Percentiles rank a stretch among this genome's conserved stretches.
phyloP scores from a whole-genome alignment of 2,797 vertebrate genomes.

The Lithobates pipiens region DNA sequence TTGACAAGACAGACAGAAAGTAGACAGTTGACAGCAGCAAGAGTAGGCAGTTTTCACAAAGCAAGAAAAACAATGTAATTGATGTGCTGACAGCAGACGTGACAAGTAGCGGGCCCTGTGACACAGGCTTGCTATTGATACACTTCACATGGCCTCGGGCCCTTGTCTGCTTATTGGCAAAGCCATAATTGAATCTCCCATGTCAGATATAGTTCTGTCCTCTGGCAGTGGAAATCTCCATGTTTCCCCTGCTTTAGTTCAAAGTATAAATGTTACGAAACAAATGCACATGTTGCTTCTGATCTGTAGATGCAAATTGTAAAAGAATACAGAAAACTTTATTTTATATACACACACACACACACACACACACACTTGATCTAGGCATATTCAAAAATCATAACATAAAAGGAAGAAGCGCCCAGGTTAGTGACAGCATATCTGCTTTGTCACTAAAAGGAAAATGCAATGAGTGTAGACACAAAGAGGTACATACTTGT shows the following conservation, averaged over 20 bases:
- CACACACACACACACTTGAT: no score
- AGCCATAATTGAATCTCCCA: slow-evolving; percentile 45
- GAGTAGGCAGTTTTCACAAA: slow-evolving; percentile 15
- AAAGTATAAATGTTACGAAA: slow-evolving; percentile 27
- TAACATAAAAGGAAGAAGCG: no score
- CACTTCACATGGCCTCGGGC: slow-evolving; percentile 35
- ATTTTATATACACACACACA: no score
- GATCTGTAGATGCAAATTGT: background rate
- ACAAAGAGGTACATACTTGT: no score
- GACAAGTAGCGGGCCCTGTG: slow-evolving; percentile 23
- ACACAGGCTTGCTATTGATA: slow-evolving; percentile 43
- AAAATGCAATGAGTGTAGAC: no score
- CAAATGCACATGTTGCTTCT: background rate
- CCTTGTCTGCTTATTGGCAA: slow-evolving; percentile 42
- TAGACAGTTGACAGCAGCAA: slow-evolving; percentile 4
- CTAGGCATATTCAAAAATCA: no score
- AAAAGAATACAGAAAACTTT: background rate
- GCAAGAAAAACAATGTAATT: background rate
- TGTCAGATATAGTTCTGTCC: slow-evolving; percentile 46
- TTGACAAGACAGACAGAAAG: slow-evolving; percentile 6
- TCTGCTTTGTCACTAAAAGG: no score
- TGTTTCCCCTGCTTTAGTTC: slow-evolving; percentile 4
- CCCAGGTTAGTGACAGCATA: no score
- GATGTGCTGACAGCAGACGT: slow-evolving; percentile 23
- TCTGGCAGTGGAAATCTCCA: slow-evolving; percentile 41